Evolutionary conservation across 2,888 invertebrate genomes (phyloP).

Genomic region (Rhagonycha lutea): DNA sequence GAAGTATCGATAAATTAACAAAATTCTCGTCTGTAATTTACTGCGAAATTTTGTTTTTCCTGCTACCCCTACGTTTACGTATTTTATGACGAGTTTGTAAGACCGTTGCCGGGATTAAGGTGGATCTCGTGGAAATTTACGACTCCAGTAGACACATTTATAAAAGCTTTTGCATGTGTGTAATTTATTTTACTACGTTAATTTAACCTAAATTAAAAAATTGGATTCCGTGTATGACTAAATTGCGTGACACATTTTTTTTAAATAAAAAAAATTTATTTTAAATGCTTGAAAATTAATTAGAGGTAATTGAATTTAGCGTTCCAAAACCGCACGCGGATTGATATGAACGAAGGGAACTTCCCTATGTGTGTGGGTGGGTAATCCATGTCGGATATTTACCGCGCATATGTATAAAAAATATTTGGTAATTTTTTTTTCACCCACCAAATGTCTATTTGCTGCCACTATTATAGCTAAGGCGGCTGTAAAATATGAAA

Average conservation of each 20-base stretch:
- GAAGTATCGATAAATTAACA: not conserved
- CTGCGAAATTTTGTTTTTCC: not conserved
- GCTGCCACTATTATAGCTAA: too few species aligned
- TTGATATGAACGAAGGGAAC: too few species aligned
- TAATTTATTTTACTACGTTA: not conserved
- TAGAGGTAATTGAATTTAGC: not conserved
- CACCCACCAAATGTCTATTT: too few species aligned
- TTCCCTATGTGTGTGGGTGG: too few species aligned
- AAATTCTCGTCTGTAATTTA: not conserved
- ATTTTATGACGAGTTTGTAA: slow-evolving; percentile 1
- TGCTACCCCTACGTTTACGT: not conserved
- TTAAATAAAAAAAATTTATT: not conserved
- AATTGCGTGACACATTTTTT: not conserved
- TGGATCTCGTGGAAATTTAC: slow-evolving; percentile 1
- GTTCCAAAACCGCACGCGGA: not conserved
- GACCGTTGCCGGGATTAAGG: not conserved
- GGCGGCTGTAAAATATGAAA: too few species aligned
- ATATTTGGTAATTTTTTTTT: too few species aligned
- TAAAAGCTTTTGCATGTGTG: not conserved
- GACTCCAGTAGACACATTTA: not conserved
- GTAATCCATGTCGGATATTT: too few species aligned
- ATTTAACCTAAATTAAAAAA: not conserved
- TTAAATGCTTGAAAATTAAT: not conserved
- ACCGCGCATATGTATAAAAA: too few species aligned
- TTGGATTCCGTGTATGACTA: not conserved